phyloP scores from a whole-genome alignment of 1,140 invertebrate species.

The Drosophila subpulchrella region DNA sequence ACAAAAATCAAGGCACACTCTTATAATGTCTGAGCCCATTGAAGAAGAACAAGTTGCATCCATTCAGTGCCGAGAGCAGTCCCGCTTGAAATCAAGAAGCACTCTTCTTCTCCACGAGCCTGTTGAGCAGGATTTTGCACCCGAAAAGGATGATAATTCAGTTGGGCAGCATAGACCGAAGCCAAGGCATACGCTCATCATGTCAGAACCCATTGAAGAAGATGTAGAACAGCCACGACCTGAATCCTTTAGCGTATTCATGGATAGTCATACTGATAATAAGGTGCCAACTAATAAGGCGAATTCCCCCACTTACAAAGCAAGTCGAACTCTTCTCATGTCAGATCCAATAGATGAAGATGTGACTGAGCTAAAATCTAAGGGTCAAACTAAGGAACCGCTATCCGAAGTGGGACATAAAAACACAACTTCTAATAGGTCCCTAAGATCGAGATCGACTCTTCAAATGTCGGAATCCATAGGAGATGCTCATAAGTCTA shows the following conservation, averaged over 20 bases:
- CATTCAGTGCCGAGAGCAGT: not conserved
- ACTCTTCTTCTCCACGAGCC: not conserved
- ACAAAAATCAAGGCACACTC: not conserved
- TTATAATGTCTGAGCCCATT: not conserved
- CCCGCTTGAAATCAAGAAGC: not conserved
- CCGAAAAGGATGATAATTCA: not conserved
- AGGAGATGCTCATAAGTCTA: not conserved
- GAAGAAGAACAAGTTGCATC: conserved; percentile 1
- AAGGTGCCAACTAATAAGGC: not conserved
- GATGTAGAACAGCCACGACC: not conserved
- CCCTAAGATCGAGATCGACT: not conserved
- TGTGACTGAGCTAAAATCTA: not conserved
- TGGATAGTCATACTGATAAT: not conserved
- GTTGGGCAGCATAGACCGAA: not conserved
- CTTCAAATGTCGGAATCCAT: not conserved
- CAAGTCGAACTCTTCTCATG: not conserved
- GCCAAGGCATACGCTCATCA: conserved; percentile 12
- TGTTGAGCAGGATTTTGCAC: not conserved
- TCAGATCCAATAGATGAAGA: conserved; percentile 1
- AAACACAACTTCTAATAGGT: not conserved
- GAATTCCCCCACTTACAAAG: not conserved
- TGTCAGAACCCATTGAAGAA: conserved; percentile 28
- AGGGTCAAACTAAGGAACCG: not conserved
- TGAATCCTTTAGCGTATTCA: not conserved
- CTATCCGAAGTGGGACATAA: not conserved